These are phyloP conservation scores for Gnathonemus echidnorhynchus DNA, from an alignment of 2,113 vertebrate species.

Conservation along the genomic window DNA sequence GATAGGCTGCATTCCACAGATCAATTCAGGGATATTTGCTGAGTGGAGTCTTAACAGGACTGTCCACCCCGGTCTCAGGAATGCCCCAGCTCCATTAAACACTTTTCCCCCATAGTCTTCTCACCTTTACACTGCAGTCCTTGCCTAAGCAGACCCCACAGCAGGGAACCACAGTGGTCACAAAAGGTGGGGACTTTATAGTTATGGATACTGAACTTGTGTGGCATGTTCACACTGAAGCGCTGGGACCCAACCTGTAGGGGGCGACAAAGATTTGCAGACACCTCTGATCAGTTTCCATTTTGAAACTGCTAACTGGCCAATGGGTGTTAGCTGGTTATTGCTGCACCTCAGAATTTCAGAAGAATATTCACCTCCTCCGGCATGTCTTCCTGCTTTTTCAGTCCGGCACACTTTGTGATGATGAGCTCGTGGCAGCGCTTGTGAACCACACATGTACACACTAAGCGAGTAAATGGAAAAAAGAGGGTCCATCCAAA, in stretches of 20 bases:
- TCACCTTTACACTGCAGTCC: constrained; percentile 96
- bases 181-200: constrained; percentile 96
- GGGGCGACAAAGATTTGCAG: constrained; percentile 33
- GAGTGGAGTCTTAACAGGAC: not conserved
- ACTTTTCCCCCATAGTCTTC: constrained; percentile 18
- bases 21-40: not conserved
- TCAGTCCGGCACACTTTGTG: constrained; percentile 89
- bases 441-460: constrained; percentile 94
- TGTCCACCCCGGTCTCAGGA: not conserved
- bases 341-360: not conserved
- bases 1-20: not conserved
- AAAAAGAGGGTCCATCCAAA: not conserved
- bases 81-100: not conserved
- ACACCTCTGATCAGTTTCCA: not conserved
- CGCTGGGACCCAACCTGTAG: constrained; percentile 83
- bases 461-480: constrained; percentile 65
- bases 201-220: constrained; percentile 94
- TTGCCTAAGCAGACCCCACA: constrained; percentile 91
- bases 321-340: not conserved
- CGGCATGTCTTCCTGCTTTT: constrained; percentile 80
- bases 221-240: constrained; percentile 94
- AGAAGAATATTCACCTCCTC: constrained; percentile 68
- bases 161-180: constrained; percentile 90
- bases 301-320: not conserved
- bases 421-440: constrained; percentile 94